These are phyloP conservation scores for Crioceris asparagi DNA, from an alignment of 2,888 invertebrate species.

Conservation along the genomic window DNA sequence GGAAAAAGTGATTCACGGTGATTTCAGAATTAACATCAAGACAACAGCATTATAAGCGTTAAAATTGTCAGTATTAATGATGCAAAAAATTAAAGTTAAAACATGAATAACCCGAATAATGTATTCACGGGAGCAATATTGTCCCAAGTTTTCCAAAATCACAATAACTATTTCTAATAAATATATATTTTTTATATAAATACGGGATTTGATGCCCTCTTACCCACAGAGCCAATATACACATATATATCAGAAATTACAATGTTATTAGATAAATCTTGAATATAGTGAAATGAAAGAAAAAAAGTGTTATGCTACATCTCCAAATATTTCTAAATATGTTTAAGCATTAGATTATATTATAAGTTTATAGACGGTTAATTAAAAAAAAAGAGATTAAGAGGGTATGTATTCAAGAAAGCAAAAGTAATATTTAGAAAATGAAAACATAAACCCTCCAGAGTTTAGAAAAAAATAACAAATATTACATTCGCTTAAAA, in stretches of 20 bases:
- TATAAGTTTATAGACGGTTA: conserved; percentile 20
- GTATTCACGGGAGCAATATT: conserved; percentile 23
- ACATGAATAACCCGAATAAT: conserved; percentile 4
- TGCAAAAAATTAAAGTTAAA: conserved; percentile 7
- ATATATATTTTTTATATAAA: conserved; percentile 18
- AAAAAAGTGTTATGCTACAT: conserved; percentile 23
- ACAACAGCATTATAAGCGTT: conserved; percentile 24
- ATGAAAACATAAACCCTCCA: conserved; percentile 14
- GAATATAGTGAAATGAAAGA: conserved; percentile 21
- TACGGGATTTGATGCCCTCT: conserved; percentile 35
- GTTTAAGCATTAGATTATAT: conserved; percentile 29
- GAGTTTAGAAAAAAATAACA: too few species aligned
- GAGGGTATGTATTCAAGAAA: conserved; percentile 14
- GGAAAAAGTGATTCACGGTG: conserved; percentile 30
- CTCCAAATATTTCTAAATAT: conserved; percentile 29
- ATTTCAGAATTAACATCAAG: conserved; percentile 31
- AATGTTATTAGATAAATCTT: conserved; percentile 27
- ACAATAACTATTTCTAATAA: conserved; percentile 29
- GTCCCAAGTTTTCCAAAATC: conserved; percentile 33
- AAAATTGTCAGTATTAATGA: background rate
- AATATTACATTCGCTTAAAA: conserved; percentile 22
- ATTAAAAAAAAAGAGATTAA: conserved; percentile 17
- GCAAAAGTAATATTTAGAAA: conserved; percentile 19
- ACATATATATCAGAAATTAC: conserved; percentile 31
- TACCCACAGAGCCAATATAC: conserved; percentile 37